Evolutionary conservation across 2,797 vertebrate species (phyloP).

Genomic region (Tympanoctomys barrerae): DNA sequence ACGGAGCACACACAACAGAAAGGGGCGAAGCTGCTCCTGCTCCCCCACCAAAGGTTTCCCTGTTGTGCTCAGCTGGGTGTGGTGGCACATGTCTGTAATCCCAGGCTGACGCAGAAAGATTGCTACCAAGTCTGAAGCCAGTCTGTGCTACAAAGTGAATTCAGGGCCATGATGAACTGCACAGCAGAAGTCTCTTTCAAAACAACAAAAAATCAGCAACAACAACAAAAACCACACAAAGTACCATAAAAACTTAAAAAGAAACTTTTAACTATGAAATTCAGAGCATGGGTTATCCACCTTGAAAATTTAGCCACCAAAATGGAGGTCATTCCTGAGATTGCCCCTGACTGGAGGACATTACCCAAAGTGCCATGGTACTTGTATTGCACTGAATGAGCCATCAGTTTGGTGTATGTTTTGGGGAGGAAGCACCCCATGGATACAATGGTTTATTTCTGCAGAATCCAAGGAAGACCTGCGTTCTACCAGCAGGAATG

Average conservation of each 20-base stretch:
- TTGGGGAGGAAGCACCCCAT: background rate
- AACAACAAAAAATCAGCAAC: background rate
- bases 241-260: background rate
- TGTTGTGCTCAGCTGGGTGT: too few relatives aligned
- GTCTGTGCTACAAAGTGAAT: background rate
- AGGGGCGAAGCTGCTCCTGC: background rate
- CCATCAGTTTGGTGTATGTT: background rate
- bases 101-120: background rate
- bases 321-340: background rate
- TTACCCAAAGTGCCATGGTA: background rate
- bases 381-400: background rate
- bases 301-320: background rate
- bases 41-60: background rate
- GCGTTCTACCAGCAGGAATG: background rate
- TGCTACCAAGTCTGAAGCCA: background rate
- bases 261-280: background rate
- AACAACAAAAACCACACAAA: too few relatives aligned
- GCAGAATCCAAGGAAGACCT: background rate
- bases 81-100: background rate
- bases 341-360: background rate
- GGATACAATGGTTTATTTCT: background rate
- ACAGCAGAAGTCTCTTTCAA: background rate
- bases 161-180: background rate
- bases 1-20: background rate
- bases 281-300: background rate